Evolutionary conservation across 2,113 vertebrate genomes (phyloP).

Genomic region (Uropsilus gracilis): DNA sequence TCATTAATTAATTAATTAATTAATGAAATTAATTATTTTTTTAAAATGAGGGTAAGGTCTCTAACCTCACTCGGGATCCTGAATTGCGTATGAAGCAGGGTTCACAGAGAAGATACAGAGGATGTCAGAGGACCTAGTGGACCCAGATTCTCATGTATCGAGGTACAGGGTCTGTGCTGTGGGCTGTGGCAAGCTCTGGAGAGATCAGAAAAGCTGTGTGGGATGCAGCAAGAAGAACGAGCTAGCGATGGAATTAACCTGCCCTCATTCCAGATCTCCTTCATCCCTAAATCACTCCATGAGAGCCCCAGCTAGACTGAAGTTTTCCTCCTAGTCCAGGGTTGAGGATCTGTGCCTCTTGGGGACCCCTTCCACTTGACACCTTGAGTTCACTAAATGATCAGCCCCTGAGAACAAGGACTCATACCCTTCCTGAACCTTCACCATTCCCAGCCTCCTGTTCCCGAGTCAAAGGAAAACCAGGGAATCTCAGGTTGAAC

Average conservation of each 20-base stretch:
- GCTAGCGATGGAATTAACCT: neutral
- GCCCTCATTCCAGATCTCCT: neutral
- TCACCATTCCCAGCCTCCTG: neutral
- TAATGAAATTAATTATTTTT: too few relatives aligned
- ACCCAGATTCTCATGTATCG: neutral
- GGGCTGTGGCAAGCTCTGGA: neutral
- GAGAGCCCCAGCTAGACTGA: neutral
- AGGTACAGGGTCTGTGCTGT: neutral
- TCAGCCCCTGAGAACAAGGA: neutral
- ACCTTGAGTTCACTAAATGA: neutral
- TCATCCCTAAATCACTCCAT: neutral
- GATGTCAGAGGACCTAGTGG: too few relatives aligned
- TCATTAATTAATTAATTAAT: too few relatives aligned
- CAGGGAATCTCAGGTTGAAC: neutral
- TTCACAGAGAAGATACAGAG: neutral
- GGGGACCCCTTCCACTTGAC: neutral
- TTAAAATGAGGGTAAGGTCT: neutral
- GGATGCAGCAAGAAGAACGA: neutral
- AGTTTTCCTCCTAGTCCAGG: neutral
- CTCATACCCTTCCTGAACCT: neutral
- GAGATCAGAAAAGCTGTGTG: neutral
- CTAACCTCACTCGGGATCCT: neutral
- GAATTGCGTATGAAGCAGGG: neutral
- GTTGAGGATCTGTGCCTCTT: neutral
- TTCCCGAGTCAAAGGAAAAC: neutral